Base-by-base conservation (phyloP, 1,140 invertebrate species). In the Bombus pascuorum region DNA sequence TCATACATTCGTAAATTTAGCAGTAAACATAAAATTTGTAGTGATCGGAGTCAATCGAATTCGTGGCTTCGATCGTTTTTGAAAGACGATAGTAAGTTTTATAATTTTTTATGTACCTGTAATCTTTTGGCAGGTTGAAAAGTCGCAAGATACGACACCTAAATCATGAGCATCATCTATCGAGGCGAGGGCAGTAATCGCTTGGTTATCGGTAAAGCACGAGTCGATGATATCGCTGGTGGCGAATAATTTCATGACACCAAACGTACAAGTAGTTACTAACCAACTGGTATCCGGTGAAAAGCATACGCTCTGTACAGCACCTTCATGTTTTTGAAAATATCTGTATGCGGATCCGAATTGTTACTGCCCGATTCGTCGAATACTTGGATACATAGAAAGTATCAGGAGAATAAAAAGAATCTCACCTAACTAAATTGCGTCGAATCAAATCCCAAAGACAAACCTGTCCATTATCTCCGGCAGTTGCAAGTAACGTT, bases 121-220 rank as follows among this genome's bases (percentile, higher is more conserved):
- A 32, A 93, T 78, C 71, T 92, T 76, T 80, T 93, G 94, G 32
- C 85, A 86, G 37, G 83, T 68, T 22, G 96, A 95, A 91, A 98
- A 96, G 89, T 97, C 97, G 88, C 96, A 96, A 71, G 96, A 96
- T 34, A 97, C 95, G 8, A 98, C 96, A 15, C 97, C 97, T 78
- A 98, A 94, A 93, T 98, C 97, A 92, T 98, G 97, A 87, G 96
- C 97, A 93, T 97, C 97, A 78, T 96, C 95, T 18, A 95, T 95
- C 65, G 94, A 94, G 44, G 94, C 90, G 37, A 94, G 93, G 18
- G 91, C 82, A 57, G 90, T 92, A 6, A 92, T 73, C 1, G 93
- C 89, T 32, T 95, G 94, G 73, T 93, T 92, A 28, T 94, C 94
- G 5, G 94, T 95, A 68, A 95, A 91, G 68, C 94, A 93, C 8